Base-by-base conservation (phyloP, 2,888 invertebrate genomes). In the Scrobipalpa costella region DNA sequence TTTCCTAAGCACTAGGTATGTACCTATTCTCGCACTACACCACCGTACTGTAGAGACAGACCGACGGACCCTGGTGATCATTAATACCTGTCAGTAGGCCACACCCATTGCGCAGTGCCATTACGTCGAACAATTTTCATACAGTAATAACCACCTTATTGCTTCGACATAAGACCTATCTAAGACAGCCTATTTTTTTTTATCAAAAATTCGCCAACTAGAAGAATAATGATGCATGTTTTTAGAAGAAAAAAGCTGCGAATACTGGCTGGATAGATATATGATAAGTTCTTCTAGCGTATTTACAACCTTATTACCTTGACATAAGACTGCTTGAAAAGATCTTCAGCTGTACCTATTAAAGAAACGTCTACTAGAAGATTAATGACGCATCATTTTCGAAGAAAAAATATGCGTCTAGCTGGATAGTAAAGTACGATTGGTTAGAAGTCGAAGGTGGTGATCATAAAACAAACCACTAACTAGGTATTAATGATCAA, bases 11-110 rank as follows among this genome's bases (percentile, higher is more conserved):
- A 5, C 36, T 36, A 36, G 2, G 1, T 36, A 6, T 9, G 7
- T 15, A 15, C 15, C 17, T n/a, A 17, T 17, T n/a, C n/a, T n/a
- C n/a, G 7, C 7, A 5, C 7, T 47, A 0, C 7, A 2, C 47
- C 7, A 47, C 17, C 15, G 47, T 19, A 19, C 17, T 19, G 7
- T 49, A 9, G 3, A 19, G 5, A 5, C 50, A 52, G 11, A 21
- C 2, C 9, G 13, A 52, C 27, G 13, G 21, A 52, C 50, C 55
- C 34, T 13, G 9, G 50, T 21, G 21, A 38, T 84, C 87, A 87
- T 89, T 89, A 88, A 90, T 90, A 85, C 74, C 82, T 83, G 88
- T 86, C 88, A 79, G 63, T 66, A 77, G 73, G 80, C 87, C 74
- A 86, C 90, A 78, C 89, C 89, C 86, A 81, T 77, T 83, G 83